These are phyloP conservation scores for Drosophila parvula DNA, from an alignment of 1,140 invertebrate genomes.

Conservation along the genomic window DNA sequence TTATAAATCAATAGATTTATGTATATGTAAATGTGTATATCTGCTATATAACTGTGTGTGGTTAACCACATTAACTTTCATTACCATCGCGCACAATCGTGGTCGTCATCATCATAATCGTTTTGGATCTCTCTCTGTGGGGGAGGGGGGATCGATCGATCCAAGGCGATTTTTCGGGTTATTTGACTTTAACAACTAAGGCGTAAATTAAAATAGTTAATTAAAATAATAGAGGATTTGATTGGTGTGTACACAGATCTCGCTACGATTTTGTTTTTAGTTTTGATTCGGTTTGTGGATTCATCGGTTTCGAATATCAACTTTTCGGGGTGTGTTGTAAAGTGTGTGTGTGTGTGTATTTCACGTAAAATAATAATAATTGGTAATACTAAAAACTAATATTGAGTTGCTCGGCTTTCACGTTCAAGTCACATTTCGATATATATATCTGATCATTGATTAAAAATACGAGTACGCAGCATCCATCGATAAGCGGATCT, in stretches of 20 bases:
- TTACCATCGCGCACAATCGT: slow-evolving; percentile 33
- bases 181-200: slow-evolving; percentile 69
- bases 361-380: slow-evolving; percentile 68
- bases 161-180: slow-evolving; percentile 25
- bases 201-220: slow-evolving; percentile 74
- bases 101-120: slow-evolving; percentile 12
- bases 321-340: slow-evolving; percentile 28
- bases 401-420: slow-evolving; percentile 81
- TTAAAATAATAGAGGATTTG: slow-evolving; percentile 70
- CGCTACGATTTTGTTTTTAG: slow-evolving; percentile 28
- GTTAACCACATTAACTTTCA: slow-evolving; percentile 31
- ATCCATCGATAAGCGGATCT: slow-evolving; percentile 72
- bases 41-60: slow-evolving; percentile 60
- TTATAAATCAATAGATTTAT: slow-evolving; percentile 79
- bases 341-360: slow-evolving; percentile 27
- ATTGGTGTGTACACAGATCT: slow-evolving; percentile 46
- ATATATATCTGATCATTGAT: slow-evolving; percentile 48
- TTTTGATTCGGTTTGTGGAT: slow-evolving; percentile 27
- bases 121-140: slow-evolving; percentile 6
- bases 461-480: slow-evolving; percentile 70
- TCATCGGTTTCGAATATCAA: slow-evolving; percentile 69
- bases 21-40: slow-evolving; percentile 60
- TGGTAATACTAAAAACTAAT: slow-evolving; percentile 78
- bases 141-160: background rate
- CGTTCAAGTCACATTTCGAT: slow-evolving; percentile 59